phyloP scores from a whole-genome alignment of 2,888 invertebrate genomes.

The Cyrtodaria siliqua region DNA sequence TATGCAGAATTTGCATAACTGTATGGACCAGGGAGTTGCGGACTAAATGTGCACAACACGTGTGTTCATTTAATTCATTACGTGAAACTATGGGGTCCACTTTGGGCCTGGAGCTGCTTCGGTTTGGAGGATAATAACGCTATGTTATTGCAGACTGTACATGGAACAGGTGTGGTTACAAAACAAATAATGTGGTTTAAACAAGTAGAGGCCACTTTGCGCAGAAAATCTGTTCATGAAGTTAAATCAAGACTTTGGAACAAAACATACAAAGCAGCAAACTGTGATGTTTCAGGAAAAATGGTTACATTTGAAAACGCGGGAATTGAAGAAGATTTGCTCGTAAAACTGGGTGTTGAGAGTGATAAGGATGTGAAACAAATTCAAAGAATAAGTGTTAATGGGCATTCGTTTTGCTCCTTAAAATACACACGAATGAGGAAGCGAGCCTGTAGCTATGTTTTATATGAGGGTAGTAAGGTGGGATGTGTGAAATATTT shows the following conservation, averaged over 20 bases:
- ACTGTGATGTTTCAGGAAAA: slow-evolving; percentile 47
- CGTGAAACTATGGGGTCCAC: slow-evolving; percentile 33
- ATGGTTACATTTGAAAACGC: slow-evolving; percentile 28
- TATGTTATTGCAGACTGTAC: slow-evolving; percentile 27
- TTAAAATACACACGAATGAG: slow-evolving; percentile 31
- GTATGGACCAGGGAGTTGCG: slow-evolving; percentile 32
- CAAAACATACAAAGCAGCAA: slow-evolving; percentile 38
- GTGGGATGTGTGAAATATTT: slow-evolving; percentile 38
- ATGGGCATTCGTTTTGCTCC: slow-evolving; percentile 25
- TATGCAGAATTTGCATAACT: slow-evolving; percentile 28
- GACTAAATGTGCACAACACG: slow-evolving; percentile 53
- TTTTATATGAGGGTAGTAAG: slow-evolving; percentile 34
- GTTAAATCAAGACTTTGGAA: slow-evolving; percentile 31
- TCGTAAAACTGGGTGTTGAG: slow-evolving; percentile 29
- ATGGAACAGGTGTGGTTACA: slow-evolving; percentile 50
- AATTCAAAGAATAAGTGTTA: slow-evolving; percentile 25
- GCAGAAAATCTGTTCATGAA: slow-evolving; percentile 30
- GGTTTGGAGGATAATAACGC: slow-evolving; percentile 40
- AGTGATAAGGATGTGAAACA: slow-evolving; percentile 30
- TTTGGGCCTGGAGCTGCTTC: slow-evolving; percentile 47
- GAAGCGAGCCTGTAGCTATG: slow-evolving; percentile 41
- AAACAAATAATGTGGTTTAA: slow-evolving; percentile 39
- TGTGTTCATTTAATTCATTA: slow-evolving; percentile 35
- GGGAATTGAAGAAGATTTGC: slow-evolving; percentile 23
- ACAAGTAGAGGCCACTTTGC: slow-evolving; percentile 39